Base-by-base conservation (phyloP, 2,888 invertebrate genomes). In the Ophion costatus region DNA sequence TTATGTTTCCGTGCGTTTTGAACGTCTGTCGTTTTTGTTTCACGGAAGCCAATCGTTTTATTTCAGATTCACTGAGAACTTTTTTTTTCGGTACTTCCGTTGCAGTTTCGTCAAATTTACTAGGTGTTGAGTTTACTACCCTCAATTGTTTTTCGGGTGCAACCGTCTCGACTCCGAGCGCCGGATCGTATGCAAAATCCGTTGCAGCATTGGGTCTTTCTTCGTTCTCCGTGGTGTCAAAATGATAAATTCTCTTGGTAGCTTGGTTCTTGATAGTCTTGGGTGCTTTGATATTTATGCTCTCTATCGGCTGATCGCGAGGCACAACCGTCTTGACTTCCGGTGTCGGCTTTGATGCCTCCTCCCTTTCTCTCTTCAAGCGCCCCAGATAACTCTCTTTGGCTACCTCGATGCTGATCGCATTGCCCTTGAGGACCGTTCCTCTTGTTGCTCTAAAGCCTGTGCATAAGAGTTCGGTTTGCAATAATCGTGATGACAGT, bases 31-130 rank as follows among this genome's bases (percentile, higher is more conserved):
- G 95, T 93, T 96, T 96, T 89, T 95, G 95, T 86, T 94, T 95
- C 81, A 97, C 93, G 0, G 97, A 96, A 87, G 96, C 95, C 80
- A 96, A 92, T 82, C 97, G 95, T 92, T 96, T 97, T 82, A 94
- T 94, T 88, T 96, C 96, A 1, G 96, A 95, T 87, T 94, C 94
- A 33, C 91, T 90, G 64, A 92, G 91, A 33, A 56, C 42, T 80
- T 74, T 78, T 38, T 78, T 70, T 17, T 78, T 69, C 0, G 57
- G 51, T 42, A n/a, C 33, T 57, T 71, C 45, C 9, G 20, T 17
- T 20, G 57, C 1, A 2, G 3, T 38, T 11, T 24, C 10, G 20
- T 69, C 38, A 0, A 4, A 17, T 67, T 75, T 57, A 7, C 29
- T n/a, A 2, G 45, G 22, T 7, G 11, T 57, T 29, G n/a, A 56